A percentile compares a stretch with the other conserved stretches of the same genome.
phyloP scores from a whole-genome alignment of 2,888 invertebrate species.

The Latrodectus elegans region DNA sequence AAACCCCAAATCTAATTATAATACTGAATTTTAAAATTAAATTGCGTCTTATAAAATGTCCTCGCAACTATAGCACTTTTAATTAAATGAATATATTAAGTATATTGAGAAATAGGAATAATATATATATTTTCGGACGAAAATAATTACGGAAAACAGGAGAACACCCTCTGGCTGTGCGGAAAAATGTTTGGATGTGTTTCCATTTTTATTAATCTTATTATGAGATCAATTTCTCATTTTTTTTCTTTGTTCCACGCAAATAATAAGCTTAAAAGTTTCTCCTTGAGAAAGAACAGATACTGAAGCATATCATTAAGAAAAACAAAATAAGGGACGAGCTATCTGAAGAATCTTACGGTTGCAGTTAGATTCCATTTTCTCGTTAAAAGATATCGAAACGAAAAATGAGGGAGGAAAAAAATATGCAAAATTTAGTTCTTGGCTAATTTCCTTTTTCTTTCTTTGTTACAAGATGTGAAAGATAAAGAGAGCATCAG shows the following conservation, averaged over 20 bases:
- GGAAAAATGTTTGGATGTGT: neutral
- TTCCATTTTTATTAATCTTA: neutral
- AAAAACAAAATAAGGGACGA: neutral
- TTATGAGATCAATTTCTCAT: neutral
- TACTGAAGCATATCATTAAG: neutral
- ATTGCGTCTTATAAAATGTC: no score
- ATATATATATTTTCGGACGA: no score
- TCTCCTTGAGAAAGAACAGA: constrained; percentile 2
- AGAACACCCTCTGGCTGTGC: no score
- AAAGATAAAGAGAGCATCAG: neutral
- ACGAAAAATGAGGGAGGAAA: neutral
- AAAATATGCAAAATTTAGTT: neutral
- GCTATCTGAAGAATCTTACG: neutral
- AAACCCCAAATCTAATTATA: no score
- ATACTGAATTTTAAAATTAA: no score
- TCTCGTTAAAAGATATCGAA: neutral
- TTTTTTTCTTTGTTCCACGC: neutral
- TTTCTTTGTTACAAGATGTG: neutral
- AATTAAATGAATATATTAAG: no score
- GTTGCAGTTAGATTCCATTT: neutral
- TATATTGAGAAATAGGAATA: no score
- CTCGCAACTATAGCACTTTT: no score
- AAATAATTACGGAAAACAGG: no score
- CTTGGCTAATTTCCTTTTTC: neutral
- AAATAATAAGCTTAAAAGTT: constrained; percentile 1